A percentile compares a stretch with the other conserved stretches of the same genome.
These are phyloP conservation scores for Napeogenes inachia DNA, from an alignment of 2,888 invertebrate species.

Conservation along the genomic window DNA sequence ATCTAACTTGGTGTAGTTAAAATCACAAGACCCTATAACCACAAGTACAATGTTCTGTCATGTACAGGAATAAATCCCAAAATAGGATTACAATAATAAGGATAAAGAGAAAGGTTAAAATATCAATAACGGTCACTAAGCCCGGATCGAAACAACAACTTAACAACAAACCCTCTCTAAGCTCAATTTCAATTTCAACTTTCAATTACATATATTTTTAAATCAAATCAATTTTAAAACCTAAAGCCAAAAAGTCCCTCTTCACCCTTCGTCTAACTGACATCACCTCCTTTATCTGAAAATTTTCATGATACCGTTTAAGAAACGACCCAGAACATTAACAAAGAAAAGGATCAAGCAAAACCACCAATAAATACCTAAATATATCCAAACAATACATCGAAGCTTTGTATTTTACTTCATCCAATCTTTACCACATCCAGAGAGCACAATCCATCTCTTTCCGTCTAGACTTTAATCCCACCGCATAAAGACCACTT, in stretches of 20 bases:
- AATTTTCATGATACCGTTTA: not conserved
- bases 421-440: constrained; percentile 11
- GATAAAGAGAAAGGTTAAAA: no score
- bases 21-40: no score
- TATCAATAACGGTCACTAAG: no score
- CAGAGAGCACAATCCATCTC: constrained; percentile 3
- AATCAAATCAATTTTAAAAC: no score
- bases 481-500: constrained; percentile 22
- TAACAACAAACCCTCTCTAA: no score
- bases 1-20: no score
- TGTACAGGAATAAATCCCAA: no score
- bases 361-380: not conserved
- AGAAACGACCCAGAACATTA: constrained; percentile 2
- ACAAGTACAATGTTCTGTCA: no score
- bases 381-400: constrained; percentile 5
- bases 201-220: no score
- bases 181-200: no score
- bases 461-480: constrained; percentile 14
- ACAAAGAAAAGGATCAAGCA: constrained; percentile 4
- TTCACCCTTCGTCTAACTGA: not conserved
- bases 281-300: not conserved
- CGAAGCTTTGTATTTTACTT: constrained; percentile 11
- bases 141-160: no score
- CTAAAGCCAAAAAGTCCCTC: not conserved
- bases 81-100: no score